These are phyloP conservation scores for Tenthredo distinguenda DNA, from an alignment of 2,888 invertebrate species.

Conservation along the genomic window DNA sequence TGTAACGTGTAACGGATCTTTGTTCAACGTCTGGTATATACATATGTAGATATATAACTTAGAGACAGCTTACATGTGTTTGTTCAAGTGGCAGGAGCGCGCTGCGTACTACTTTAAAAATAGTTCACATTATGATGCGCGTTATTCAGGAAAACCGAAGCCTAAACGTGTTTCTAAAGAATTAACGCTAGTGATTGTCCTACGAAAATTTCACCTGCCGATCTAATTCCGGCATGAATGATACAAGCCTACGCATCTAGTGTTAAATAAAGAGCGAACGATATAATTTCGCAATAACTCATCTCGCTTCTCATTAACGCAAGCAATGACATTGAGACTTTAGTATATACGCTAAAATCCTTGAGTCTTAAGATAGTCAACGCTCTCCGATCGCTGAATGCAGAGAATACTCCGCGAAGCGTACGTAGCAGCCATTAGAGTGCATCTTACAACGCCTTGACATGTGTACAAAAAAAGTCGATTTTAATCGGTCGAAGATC, in stretches of 20 bases:
- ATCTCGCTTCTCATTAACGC: neutral
- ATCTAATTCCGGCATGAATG: neutral
- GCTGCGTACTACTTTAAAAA: conserved; percentile 47
- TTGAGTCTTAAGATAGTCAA: conserved; percentile 31
- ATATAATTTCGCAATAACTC: neutral
- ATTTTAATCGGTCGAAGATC: neutral
- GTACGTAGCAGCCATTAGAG: conserved; percentile 31
- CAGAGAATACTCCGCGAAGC: conserved; percentile 6
- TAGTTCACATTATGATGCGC: conserved; percentile 37
- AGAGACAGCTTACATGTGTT: conserved; percentile 28
- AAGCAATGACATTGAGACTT: conserved; percentile 11
- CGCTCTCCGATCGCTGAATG: conserved; percentile 16
- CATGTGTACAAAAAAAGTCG: neutral
- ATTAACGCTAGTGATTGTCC: neutral
- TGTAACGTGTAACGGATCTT: conserved; percentile 13
- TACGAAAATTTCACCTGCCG: neutral
- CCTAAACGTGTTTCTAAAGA: neutral
- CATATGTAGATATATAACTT: neutral
- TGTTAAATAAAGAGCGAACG: neutral
- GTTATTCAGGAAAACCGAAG: neutral
- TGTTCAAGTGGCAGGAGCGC: conserved; percentile 32
- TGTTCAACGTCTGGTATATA: neutral
- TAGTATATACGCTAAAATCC: conserved; percentile 7
- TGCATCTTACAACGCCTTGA: conserved; percentile 27
- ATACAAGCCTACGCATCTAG: neutral